These are phyloP conservation scores for Porites cylindrica DNA, from an alignment of 92 coral and sea anemone genomes.

Conservation along the genomic window DNA sequence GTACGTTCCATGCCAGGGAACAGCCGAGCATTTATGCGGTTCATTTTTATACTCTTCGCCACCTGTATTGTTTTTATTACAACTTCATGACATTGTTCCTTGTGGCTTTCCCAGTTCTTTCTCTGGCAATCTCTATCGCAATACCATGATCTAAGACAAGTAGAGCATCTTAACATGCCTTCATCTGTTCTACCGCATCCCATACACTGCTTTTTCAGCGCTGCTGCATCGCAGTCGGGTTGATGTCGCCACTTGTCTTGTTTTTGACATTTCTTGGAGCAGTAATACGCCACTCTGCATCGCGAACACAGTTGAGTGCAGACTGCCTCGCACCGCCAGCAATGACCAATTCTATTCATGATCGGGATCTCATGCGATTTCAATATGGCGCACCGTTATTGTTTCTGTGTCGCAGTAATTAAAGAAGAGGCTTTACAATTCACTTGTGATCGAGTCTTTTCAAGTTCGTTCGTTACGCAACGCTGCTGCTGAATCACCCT, in stretches of 20 bases:
- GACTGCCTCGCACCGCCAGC: constrained; percentile 68
- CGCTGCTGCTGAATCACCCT: too few relatives aligned
- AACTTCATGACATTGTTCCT: constrained; percentile 52
- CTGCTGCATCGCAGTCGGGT: constrained; percentile 63
- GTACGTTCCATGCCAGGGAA: not conserved
- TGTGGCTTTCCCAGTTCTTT: constrained; percentile 62
- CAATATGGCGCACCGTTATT: too few relatives aligned
- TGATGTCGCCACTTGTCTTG: constrained; percentile 71
- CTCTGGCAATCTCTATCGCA: constrained; percentile 68
- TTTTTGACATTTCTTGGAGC: constrained; percentile 68
- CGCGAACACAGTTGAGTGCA: constrained; percentile 44
- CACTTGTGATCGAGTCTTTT: too few relatives aligned
- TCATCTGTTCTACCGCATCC: constrained; percentile 41
- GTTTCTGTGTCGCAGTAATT: too few relatives aligned
- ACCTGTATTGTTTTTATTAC: constrained; percentile 23
- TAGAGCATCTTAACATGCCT: constrained; percentile 50
- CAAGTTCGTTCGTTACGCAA: too few relatives aligned
- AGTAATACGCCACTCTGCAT: constrained; percentile 73
- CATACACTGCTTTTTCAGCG: constrained; percentile 39
- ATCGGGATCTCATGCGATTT: not conserved
- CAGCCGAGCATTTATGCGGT: not conserved
- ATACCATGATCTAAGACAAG: constrained; percentile 66
- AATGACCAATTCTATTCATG: constrained; percentile 34
- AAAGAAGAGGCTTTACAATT: too few relatives aligned
- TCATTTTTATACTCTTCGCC: constrained; percentile 22